These are phyloP conservation scores for Emydoidea blandingii DNA, from an alignment of 2,797 vertebrate species.

Conservation along the genomic window DNA sequence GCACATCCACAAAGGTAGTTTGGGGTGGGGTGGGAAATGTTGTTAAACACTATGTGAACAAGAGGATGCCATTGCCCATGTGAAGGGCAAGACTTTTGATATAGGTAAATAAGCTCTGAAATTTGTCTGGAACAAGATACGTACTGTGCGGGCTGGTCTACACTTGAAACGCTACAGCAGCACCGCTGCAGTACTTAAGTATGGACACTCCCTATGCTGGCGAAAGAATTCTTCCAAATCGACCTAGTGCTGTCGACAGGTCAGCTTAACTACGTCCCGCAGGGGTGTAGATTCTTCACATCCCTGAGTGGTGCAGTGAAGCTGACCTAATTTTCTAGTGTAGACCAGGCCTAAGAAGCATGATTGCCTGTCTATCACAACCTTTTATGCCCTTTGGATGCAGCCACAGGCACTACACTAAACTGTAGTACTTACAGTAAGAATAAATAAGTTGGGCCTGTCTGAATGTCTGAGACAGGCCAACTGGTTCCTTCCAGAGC, in stretches of 20 bases:
- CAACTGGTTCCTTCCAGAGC: constrained; percentile 54
- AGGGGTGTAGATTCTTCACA: neutral
- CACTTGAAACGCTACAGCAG: neutral
- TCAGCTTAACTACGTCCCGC: neutral
- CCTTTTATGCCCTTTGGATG: constrained; percentile 8
- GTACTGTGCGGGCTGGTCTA: neutral
- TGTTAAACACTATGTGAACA: constrained; percentile 23
- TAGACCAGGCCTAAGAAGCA: neutral
- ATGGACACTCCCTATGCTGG: neutral
- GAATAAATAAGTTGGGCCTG: constrained; percentile 32
- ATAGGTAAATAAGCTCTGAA: neutral
- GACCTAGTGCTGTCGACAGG: neutral
- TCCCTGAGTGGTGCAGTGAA: neutral
- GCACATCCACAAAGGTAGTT: constrained; percentile 70
- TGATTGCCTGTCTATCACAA: constrained; percentile 7
- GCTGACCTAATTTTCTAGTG: neutral
- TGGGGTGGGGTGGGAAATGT: neutral
- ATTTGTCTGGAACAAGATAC: constrained; percentile 23
- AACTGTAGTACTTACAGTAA: constrained; percentile 26
- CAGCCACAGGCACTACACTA: neutral
- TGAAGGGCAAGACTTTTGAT: neutral
- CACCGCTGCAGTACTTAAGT: neutral
- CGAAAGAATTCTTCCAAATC: neutral
- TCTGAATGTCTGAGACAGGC: constrained; percentile 11
- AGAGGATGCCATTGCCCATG: neutral